These are phyloP conservation scores for Drosophila helvetica DNA, from an alignment of 2,888 invertebrate genomes.

Conservation along the genomic window DNA sequence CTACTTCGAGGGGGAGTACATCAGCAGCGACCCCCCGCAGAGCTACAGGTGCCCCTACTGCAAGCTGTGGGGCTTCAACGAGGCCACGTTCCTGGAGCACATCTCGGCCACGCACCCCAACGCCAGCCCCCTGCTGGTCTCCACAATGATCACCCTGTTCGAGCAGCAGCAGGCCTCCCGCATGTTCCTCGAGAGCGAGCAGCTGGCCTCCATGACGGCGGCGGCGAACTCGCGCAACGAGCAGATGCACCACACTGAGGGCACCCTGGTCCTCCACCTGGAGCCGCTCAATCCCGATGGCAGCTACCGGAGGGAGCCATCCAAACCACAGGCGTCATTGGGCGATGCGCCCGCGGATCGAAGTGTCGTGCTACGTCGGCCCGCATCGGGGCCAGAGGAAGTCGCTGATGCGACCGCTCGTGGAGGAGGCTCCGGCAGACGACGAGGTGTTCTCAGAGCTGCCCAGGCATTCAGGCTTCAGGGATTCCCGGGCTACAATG, in stretches of 20 bases:
- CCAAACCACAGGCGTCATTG: neutral
- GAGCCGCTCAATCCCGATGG: constrained; percentile 66
- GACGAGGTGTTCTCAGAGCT: neutral
- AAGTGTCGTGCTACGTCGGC: neutral
- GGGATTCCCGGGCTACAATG: neutral
- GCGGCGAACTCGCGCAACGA: constrained; percentile 59
- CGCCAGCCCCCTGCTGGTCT: constrained; percentile 58
- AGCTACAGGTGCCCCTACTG: constrained; percentile 71
- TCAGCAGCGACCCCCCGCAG: constrained; percentile 64
- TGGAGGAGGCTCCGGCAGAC: neutral
- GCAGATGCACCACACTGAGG: constrained; percentile 46
- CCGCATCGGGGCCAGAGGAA: neutral
- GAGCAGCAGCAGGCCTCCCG: constrained; percentile 69
- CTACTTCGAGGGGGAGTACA: constrained; percentile 65
- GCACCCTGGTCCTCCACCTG: constrained; percentile 55
- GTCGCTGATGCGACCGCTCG: neutral
- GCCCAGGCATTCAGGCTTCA: neutral
- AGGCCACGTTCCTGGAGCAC: constrained; percentile 65
- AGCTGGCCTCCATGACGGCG: constrained; percentile 56
- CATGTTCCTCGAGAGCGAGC: constrained; percentile 65
- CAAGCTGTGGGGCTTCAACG: constrained; percentile 67
- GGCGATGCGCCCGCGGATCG: constrained; percentile 3
- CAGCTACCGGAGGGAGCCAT: constrained; percentile 48
- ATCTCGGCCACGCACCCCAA: constrained; percentile 51
- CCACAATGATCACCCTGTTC: constrained; percentile 64